Conservation (phyloP, 2,797 vertebrate species). For the Semaprochilodus insignis region DNA sequence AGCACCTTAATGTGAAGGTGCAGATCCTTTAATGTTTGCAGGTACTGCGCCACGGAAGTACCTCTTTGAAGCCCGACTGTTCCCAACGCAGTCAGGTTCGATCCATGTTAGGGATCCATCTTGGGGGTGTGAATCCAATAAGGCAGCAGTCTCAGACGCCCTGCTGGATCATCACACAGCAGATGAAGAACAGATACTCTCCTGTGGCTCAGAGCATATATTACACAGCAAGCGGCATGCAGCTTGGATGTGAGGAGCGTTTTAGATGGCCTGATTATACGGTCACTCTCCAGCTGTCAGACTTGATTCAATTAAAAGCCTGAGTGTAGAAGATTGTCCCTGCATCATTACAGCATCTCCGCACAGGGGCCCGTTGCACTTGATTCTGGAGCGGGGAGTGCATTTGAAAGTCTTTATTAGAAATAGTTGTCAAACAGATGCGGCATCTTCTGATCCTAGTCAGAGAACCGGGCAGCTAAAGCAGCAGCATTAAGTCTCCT, state of each 20-base stretch:
- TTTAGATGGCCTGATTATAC: slow-evolving; percentile 43
- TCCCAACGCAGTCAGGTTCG: background rate
- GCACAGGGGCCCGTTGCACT: background rate
- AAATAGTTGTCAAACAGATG: slow-evolving; percentile 76
- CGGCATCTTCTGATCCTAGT: slow-evolving; percentile 78
- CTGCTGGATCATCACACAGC: slow-evolving; percentile 67
- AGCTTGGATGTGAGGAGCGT: slow-evolving; percentile 21
- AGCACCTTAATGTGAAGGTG: background rate
- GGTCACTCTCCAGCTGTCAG: slow-evolving; percentile 46
- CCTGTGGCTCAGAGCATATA: slow-evolving; percentile 3
- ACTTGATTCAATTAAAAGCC: slow-evolving; percentile 40
- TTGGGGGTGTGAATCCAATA: slow-evolving; percentile 63
- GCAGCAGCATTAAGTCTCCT: slow-evolving; percentile 76
- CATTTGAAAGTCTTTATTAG: slow-evolving; percentile 82
- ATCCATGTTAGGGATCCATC: slow-evolving; percentile 42
- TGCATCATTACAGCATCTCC: slow-evolving; percentile 17
- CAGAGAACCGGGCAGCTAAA: slow-evolving; percentile 76
- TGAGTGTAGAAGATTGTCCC: slow-evolving; percentile 28
- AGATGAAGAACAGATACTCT: slow-evolving; percentile 65
- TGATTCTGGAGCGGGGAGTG: slow-evolving; percentile 58
- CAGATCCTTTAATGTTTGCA: background rate
- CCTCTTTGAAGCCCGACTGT: background rate
- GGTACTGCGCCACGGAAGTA: background rate
- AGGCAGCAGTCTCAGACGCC: slow-evolving; percentile 42
- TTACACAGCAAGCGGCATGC: background rate